phyloP scores from a whole-genome alignment of 2,797 vertebrate species.

The Pyrocephalus nanus region DNA sequence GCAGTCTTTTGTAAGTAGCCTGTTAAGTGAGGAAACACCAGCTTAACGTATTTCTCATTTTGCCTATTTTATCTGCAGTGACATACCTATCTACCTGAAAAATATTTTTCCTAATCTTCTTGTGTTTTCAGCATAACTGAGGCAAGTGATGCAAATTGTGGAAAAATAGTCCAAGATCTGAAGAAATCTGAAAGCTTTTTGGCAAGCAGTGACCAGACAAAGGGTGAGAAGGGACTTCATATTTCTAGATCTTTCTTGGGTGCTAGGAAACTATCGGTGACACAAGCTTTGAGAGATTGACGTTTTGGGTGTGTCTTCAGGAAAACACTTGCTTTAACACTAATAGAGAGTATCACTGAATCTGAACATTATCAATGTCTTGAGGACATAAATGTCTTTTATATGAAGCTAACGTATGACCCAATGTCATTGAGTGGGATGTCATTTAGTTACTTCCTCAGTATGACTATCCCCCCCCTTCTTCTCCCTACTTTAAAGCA shows the following conservation, averaged over 20 bases:
- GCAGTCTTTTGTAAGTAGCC: not conserved
- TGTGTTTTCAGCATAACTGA: conserved; percentile 54
- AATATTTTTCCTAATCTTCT: not conserved
- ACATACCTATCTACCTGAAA: not conserved
- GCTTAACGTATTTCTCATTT: not conserved
- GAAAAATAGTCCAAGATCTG: not conserved
- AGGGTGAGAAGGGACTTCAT: conserved; percentile 29
- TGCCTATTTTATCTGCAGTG: not conserved
- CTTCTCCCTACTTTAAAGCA: no score
- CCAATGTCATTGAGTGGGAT: not conserved
- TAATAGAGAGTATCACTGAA: not conserved
- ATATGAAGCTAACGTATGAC: not conserved
- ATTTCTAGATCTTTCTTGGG: not conserved
- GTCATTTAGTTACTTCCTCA: not conserved
- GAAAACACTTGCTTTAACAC: not conserved
- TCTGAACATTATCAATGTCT: not conserved
- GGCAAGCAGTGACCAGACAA: not conserved
- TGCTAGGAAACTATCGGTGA: not conserved
- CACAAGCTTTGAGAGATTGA: not conserved
- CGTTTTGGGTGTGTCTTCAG: not conserved
- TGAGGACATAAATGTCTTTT: not conserved
- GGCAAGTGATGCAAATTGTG: not conserved
- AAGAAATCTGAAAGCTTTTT: conserved; percentile 20
- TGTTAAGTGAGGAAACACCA: not conserved
- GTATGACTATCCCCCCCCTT: no score